Percentiles rank a stretch among this genome's conserved stretches.
Conservation (phyloP, 2,113 vertebrate species). For the Furnarius figulus region DNA sequence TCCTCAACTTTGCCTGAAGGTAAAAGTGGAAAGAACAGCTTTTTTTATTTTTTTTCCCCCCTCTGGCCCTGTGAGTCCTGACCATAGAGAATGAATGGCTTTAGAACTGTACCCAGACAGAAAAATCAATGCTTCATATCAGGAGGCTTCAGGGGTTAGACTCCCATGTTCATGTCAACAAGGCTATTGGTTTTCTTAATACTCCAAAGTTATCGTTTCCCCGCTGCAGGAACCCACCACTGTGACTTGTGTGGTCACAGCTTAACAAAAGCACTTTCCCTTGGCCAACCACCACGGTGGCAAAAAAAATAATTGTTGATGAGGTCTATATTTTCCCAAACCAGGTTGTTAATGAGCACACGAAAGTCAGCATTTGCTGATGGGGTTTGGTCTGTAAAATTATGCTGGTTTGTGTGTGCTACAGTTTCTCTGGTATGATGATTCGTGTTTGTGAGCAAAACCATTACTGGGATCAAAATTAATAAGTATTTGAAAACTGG, state of each 20-base stretch:
- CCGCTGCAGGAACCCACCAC: conserved; percentile 80
- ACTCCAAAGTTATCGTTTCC: conserved; percentile 97
- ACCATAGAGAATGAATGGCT: conserved; percentile 98
- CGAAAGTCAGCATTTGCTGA: background rate
- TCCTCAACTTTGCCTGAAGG: conserved; percentile 88
- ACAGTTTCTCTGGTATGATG: background rate
- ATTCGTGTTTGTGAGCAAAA: background rate
- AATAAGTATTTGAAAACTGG: background rate
- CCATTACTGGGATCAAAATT: background rate
- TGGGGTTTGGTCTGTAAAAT: background rate
- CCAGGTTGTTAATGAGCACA: background rate
- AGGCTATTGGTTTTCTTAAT: conserved; percentile 99
- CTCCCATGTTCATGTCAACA: conserved; percentile 99
- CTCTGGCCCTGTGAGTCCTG: conserved; percentile 84
- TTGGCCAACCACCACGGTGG: conserved; percentile 73
- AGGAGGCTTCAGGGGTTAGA: conserved; percentile 99
- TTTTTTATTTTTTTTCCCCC: conserved; percentile 67
- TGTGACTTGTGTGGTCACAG: conserved; percentile 92
- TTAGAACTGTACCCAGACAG: conserved; percentile 91
- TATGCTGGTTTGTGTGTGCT: background rate
- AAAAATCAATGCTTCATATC: conserved; percentile 99
- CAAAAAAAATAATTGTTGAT: conserved; percentile 78
- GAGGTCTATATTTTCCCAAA: conserved; percentile 67
- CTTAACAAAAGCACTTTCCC: conserved; percentile 90
- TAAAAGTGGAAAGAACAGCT: conserved; percentile 85